Conservation (phyloP, 2,797 vertebrate genomes). For the Coreius guichenoti region DNA sequence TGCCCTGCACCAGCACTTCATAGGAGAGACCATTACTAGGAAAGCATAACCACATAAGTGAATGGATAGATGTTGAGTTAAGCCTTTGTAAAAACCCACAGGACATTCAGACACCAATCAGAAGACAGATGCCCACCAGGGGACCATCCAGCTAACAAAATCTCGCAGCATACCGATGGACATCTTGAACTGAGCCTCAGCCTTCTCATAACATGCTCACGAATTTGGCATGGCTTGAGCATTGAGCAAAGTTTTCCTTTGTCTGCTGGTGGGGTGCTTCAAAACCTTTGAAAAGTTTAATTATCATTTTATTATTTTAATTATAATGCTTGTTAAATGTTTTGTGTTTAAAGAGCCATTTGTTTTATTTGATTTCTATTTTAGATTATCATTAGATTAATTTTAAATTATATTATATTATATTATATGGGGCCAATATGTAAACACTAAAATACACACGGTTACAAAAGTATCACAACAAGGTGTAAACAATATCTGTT, state of each 20-base stretch:
- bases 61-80: constrained; percentile 10
- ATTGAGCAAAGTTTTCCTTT: neutral
- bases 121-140: constrained; percentile 28
- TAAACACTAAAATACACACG: neutral
- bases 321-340: neutral
- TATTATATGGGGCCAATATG: neutral
- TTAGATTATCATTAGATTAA: neutral
- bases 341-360: neutral
- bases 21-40: constrained; percentile 30
- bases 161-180: constrained; percentile 5
- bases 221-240: neutral
- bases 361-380: neutral
- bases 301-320: neutral
- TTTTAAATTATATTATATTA: too few relatives aligned
- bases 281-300: neutral
- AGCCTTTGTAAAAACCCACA: constrained; percentile 28
- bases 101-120: constrained; percentile 43
- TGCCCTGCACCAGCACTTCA: neutral
- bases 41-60: constrained; percentile 8
- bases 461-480: neutral
- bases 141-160: constrained; percentile 35
- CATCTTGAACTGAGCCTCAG: constrained; percentile 12
- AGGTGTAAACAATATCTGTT: neutral
- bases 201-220: neutral
- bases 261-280: neutral